Evolutionary conservation across 2,113 vertebrate genomes (phyloP), one percentile per base, ranked within the genome.

Genomic region (Clarias gariepinus): DNA sequence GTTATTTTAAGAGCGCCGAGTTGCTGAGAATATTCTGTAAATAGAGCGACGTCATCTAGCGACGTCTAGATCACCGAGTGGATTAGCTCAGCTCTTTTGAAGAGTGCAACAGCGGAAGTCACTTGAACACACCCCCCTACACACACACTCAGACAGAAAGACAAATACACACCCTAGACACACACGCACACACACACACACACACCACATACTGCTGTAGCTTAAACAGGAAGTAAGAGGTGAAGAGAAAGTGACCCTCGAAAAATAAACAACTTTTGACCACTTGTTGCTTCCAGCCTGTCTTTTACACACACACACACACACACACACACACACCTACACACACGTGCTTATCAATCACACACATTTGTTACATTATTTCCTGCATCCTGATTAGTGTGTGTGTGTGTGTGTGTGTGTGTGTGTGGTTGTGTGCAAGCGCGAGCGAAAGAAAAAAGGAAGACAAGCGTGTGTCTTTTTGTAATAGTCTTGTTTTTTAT

Each of bases 91-190:
- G 0, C 55, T 60, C 28, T 33, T 36, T 30, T 80, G 57, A 60
- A 60, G 78, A 80, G 57, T 23, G 57, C 30, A 80, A 58, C 18
- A 80, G 21, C 78, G 78, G 76, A 79, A 79, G 53, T 79, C n/a
- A 30, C 3, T 36, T 19, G 71, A 74, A 55, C 47, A 77, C 74
- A 77, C 23, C 11, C 73, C 41, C 13, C 6, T 0, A 10, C 7
- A 25, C 21, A 66, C 63, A 64, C 63, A 23, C 73, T 25, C 73
- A 47, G 41, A 76, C 5, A 47, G 6, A 47, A 6, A 47, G 5
- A 47, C 41, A 36, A 36, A 36, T 36, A 47, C 47, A 47, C 47
- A 47, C 47, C 5, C 47, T 47, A 47, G 47, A 19, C 71, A 47
- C 41, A 10, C 36, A 64, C 19, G 9, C 11, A n/a, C 47, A 57